phyloP scores from a whole-genome alignment of 1,140 invertebrate genomes.

The Polyergus mexicanus region DNA sequence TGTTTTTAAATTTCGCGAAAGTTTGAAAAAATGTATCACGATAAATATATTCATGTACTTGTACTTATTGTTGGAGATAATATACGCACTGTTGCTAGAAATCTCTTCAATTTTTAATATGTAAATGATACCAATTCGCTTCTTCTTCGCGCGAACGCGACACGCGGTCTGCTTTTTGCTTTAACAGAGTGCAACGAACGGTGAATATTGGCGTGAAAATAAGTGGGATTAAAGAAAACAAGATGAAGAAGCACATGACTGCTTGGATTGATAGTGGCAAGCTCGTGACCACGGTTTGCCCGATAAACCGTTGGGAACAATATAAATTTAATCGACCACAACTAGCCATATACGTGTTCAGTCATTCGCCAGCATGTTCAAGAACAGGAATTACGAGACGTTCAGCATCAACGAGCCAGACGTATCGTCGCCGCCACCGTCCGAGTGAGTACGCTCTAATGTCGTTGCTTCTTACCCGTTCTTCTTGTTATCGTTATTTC shows the following conservation, averaged over 20 bases:
- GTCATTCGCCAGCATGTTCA: conserved; percentile 74
- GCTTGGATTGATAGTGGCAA: conserved; percentile 66
- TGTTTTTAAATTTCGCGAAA: no score
- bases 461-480: neutral
- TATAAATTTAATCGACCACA: conserved; percentile 67
- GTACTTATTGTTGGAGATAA: no score
- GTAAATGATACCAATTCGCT: no score
- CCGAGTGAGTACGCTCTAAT: conserved; percentile 16
- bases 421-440: neutral
- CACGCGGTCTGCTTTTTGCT: no score
- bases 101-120: no score
- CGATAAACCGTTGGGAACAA: conserved; percentile 68
- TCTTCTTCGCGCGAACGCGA: no score
- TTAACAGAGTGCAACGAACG: conserved; percentile 8
- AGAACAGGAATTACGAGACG: conserved; percentile 77
- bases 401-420: conserved; percentile 55
- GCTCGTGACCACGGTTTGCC: conserved; percentile 74
- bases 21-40: no score
- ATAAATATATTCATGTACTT: no score
- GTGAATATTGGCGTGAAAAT: conserved; percentile 47
- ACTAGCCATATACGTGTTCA: conserved; percentile 71
- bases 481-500: neutral
- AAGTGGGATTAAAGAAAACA: conserved; percentile 69
- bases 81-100: no score
- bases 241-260: conserved; percentile 76